Base-by-base conservation (phyloP, 2,113 vertebrate genomes). In the Meleagris gallopavo region DNA sequence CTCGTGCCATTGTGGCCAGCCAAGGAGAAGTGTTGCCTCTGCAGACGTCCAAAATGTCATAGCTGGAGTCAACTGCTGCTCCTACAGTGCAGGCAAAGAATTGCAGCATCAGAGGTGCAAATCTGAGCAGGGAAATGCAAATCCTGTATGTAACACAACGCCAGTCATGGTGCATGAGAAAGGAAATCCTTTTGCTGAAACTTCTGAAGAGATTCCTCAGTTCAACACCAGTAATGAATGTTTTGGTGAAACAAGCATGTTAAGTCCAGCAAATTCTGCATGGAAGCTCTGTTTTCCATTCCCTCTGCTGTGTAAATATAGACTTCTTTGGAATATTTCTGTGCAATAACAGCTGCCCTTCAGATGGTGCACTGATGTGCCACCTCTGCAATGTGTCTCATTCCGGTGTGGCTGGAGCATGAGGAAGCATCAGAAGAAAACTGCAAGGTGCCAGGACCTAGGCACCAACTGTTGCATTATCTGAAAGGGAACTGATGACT, bases 311-410 rank as follows among this genome's bases (percentile, higher is more conserved):
- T 14, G 70, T 41, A 57, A 76, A 81, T 58, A 62, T 29, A 21
- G 64, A 29, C 76, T 73, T 25, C 30, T 58, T n/a, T 72, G 57
- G 30, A 72, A 88, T 84, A 67, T 85, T 80, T 84, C 41, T 58
- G 70, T 55, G 79, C 50, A 70, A 13, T 76, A 71, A 50, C 1
- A 0, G 36, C 74, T 84, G 83, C 48, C 87, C 83, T 88, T 84
- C 67, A 67, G 74, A 46, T 20, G 46, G 4, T 90, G 69, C 36
- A 64, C 60, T 18, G 5, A 6, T 7, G 65, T 10, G 45, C 61
- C 75, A 67, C 32, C 41, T 45, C 60, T n/a, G 52, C 0, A 1
- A 6, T 1, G 40, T 1, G 0, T 5, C 45, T 75, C 1, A 0
- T 50, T 76, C 27, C 24, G 17, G 50, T 4, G 0, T 34, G 43